Base-by-base conservation (phyloP, 2,888 invertebrate species). In the Panorpa germanica region DNA sequence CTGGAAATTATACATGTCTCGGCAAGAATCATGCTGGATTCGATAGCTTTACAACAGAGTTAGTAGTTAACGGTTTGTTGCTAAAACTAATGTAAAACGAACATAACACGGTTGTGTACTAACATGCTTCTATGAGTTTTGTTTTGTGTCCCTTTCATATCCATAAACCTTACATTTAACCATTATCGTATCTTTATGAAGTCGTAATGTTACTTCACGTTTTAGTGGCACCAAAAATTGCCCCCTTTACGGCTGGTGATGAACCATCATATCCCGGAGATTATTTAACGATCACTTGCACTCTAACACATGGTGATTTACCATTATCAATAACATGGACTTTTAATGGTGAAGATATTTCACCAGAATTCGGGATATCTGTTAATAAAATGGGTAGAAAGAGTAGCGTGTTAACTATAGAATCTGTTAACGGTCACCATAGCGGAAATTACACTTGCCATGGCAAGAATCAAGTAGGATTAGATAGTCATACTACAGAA, bases 271-370 rank as follows among this genome's bases (percentile, higher is more conserved):
- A 70, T 44, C 67, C 70, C 34, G 74, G 72, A 24, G 72, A 73
- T 48, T 63, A 65, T 37, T 67, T 68, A 34, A 69, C 69, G 39
- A 57, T 72, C 32, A 65, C 64, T 38, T 73, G 73, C 48, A 67
- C 69, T 42, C 66, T 70, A 32, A 63, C 67, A 28, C 70, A 71
- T 48, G 74, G 78, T 38, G 78, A 78, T 52, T 55, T 65, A 30
- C 77, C 78, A 25, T 57, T 80, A 40, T 65, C 65, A 45, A 70
- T 80, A 41, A 55, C 58, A 27, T 80, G 78, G 77, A 63, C 57
- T 43, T 65, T 72, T 47, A 69, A 74, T 47, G 69, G 66, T 44
- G 55, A 59, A 37, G 61, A 65, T 34, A 65, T 74, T 47, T 57
- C 60, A 42, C 61, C 53, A 48, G 54, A 24, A 45, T 48, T 4